Evolutionary conservation across 2,113 vertebrate species (phyloP).

Genomic region (Dicentrarchus labrax): DNA sequence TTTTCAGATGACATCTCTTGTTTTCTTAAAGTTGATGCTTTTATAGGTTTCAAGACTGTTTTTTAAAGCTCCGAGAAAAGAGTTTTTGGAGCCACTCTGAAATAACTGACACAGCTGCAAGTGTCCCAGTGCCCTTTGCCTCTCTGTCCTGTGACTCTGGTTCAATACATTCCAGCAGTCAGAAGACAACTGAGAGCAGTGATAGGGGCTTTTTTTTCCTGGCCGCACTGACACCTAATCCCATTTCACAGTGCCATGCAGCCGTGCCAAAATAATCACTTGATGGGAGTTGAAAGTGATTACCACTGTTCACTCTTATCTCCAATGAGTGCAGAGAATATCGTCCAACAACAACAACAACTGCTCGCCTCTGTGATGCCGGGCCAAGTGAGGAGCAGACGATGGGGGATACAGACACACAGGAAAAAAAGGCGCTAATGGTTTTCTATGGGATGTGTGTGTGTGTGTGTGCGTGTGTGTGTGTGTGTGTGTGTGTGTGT

Average conservation of each 20-base stretch:
- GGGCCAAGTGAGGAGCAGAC: conserved; percentile 63
- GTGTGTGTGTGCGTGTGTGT: conserved; percentile 37
- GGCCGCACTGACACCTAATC: conserved; percentile 78
- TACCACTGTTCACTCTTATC: conserved; percentile 81
- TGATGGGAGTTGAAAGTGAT: conserved; percentile 83
- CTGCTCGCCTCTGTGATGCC: conserved; percentile 67
- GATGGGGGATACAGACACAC: conserved; percentile 35
- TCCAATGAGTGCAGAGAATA: conserved; percentile 76
- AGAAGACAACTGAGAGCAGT: conserved; percentile 57
- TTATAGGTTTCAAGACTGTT: conserved; percentile 21
- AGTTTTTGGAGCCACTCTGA: conserved; percentile 30
- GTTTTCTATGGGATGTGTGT: conserved; percentile 36
- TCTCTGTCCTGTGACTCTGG: conserved; percentile 53
- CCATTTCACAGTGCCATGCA: conserved; percentile 74
- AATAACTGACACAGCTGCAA: conserved; percentile 29
- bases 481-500: conserved; percentile 34
- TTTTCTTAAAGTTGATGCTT: conserved; percentile 37
- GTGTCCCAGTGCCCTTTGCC: conserved; percentile 48
- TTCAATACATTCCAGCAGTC: conserved; percentile 68
- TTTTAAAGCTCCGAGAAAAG: conserved; percentile 24
- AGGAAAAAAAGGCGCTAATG: conserved; percentile 31
- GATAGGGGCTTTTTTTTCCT: conserved; percentile 51
- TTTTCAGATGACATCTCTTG: conserved; percentile 23
- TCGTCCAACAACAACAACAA: conserved; percentile 70
- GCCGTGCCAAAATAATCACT: conserved; percentile 79